phyloP scores from a whole-genome alignment of 2,797 vertebrate species.

The Tarsius wallacei region DNA sequence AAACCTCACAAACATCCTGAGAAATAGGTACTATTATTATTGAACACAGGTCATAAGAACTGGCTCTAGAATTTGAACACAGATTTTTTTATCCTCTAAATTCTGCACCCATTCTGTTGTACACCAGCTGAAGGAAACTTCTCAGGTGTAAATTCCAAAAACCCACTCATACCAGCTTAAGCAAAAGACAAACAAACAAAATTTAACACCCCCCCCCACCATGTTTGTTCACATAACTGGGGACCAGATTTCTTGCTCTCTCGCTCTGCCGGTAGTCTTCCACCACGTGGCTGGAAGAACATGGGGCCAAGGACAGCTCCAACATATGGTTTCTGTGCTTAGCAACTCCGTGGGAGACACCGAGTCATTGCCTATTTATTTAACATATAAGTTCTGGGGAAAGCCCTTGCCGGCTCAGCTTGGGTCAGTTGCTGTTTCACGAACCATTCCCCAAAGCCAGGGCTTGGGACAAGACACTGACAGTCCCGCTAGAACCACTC shows the following conservation, averaged over 20 bases:
- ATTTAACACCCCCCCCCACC: background rate
- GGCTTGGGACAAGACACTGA: background rate
- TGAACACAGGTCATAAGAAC: conserved; percentile 15
- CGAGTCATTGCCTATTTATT: background rate
- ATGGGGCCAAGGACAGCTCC: background rate
- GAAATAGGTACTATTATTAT: background rate
- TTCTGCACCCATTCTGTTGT: background rate
- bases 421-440: background rate
- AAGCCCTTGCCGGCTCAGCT: background rate
- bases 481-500: background rate
- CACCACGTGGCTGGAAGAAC: background rate
- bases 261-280: background rate
- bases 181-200: background rate
- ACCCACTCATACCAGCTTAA: background rate
- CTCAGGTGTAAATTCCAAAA: background rate
- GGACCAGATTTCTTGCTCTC: background rate
- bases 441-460: background rate
- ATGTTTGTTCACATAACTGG: background rate
- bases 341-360: background rate
- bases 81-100: background rate
- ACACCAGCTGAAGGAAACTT: background rate
- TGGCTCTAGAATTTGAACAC: background rate
- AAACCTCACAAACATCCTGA: background rate
- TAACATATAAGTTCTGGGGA: background rate
- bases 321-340: background rate